Base-by-base conservation (phyloP, 37 sponge, comb jelly and placozoan genomes). In the Theonella swinhoei region DNA sequence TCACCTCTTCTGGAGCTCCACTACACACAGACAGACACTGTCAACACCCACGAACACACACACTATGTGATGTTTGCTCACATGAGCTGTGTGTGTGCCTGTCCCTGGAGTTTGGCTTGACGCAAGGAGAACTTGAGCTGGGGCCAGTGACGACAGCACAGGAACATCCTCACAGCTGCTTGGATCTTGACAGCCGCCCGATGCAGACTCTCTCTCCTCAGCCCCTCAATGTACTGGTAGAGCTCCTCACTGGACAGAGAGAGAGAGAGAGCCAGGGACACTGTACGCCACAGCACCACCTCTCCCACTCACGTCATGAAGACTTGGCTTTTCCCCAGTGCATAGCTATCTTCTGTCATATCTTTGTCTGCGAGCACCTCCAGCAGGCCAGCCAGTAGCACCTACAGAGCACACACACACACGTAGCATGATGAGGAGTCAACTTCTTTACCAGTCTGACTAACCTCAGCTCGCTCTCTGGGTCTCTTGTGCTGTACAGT, bases 81-180 rank as follows among this genome's bases (percentile, higher is more conserved):
- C 84, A 23, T 37, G 37, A 63, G 42, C 31, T 64, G 76, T 17
- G 64, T 62, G 65, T 79, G 87, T 60, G 87, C 80, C 31, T 70
- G 58, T 28, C 80, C 75, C 30, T 88, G 83, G 3, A 88, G 77
- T 11, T 47, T 54, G 33, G 89, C 83, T n/a, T 77, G 87, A 11
- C 59, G 54, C 38, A 92, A 66, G 3, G 89, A 85, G 36, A 77
- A 73, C 82, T 85, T 88, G 34, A 85, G 72, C 61, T 92, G 82
- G 25, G 93, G 87, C 93, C 93, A 93, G 61, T 82, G 81, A 38
- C 77, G 85, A 14, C 66, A 60, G 42, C 74, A 59, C 42, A 93
- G 66, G 84, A 31, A 83, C 79, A 79, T 74, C 24, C 94, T 63
- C 0, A 89, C 79, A 1, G 58, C 40, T 1, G 83, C 77, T 62